Evolutionary conservation across 1,140 invertebrate species (phyloP), one percentile per base, ranked within the genome.

Genomic region (Camponotus vicinus): DNA sequence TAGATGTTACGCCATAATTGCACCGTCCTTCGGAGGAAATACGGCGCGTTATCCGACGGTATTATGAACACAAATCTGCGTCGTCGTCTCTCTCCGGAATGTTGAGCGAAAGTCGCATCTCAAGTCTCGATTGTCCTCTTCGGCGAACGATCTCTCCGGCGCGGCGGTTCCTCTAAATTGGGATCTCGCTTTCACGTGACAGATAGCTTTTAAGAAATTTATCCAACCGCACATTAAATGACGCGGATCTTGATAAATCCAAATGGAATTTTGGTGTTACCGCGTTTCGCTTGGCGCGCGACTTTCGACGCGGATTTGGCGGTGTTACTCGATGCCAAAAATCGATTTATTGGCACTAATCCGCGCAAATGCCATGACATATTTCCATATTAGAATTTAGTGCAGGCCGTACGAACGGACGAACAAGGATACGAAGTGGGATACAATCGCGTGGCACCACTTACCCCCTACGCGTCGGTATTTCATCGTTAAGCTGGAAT

Each of bases 161-260:
- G 49, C 66, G 37, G 78, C 64, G 49, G n/a, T 52, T 79, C 76
- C 76, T 79, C 27, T 40, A 45, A 79, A 69, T 49, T 49, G 77
- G 45, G 18, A 79, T 52, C 49, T 52, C 40, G 75, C 5, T 69
- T 6, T 49, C 73, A 4, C 49, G 49, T 49, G 88, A 73, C 88
- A 77, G 80, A 40, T 86, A 82, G 88, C 89, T 90, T 89, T 90
- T 87, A 90, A 90, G 88, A 76, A 89, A 90, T 90, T 90, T 90
- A 90, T 89, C 80, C 85, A 80, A 70, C 80, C 84, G 79, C 85
- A 86, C 88, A 89, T 90, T 90, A 89, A 90, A 90, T 76, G 90
- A 67, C 78, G 82, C 75, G 82, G 87, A 90, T 91, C 89, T 91
- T 91, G 84, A 88, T 91, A 91, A 90, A 91, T 91, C 89, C 89